phyloP scores from a whole-genome alignment of 2,113 vertebrate genomes.

The Trinectes maculatus region DNA sequence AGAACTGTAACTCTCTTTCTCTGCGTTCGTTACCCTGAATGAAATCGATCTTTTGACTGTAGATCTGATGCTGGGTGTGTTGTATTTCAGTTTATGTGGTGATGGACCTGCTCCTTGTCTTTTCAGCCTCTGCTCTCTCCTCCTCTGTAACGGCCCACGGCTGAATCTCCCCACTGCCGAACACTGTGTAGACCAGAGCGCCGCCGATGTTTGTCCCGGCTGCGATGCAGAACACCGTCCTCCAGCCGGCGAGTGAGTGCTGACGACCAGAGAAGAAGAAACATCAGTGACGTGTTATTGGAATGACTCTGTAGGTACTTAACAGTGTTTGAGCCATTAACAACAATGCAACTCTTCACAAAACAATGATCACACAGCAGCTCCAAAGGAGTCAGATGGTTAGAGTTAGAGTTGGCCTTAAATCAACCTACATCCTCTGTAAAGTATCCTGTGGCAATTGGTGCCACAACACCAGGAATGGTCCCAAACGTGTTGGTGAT shows the following conservation, averaged over 20 bases:
- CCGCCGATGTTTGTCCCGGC: conserved; percentile 74
- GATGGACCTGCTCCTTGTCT: conserved; percentile 15
- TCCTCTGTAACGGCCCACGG: conserved; percentile 79
- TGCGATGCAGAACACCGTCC: conserved; percentile 76
- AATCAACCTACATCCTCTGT: conserved; percentile 75
- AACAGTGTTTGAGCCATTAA: no score
- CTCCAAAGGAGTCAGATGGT: no score
- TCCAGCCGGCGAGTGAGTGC: conserved; percentile 80
- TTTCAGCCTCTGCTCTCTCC: conserved; percentile 40
- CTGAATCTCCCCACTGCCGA: conserved; percentile 79
- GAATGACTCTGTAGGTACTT: no score
- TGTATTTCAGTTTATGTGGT: neutral
- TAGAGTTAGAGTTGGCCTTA: no score
- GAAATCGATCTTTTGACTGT: neutral
- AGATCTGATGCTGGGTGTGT: neutral
- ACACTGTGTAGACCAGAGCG: conserved; percentile 69
- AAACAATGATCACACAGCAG: no score
- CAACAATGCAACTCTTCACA: no score
- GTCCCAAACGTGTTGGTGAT: conserved; percentile 84
- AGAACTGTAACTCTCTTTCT: neutral
- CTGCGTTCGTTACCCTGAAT: neutral
- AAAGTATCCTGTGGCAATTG: conserved; percentile 76
- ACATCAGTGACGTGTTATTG: no score
- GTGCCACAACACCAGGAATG: conserved; percentile 78
- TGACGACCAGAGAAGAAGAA: conserved; percentile 45